Base-by-base conservation (phyloP, 2,113 vertebrate genomes). In the Alexandromys fortis region DNA sequence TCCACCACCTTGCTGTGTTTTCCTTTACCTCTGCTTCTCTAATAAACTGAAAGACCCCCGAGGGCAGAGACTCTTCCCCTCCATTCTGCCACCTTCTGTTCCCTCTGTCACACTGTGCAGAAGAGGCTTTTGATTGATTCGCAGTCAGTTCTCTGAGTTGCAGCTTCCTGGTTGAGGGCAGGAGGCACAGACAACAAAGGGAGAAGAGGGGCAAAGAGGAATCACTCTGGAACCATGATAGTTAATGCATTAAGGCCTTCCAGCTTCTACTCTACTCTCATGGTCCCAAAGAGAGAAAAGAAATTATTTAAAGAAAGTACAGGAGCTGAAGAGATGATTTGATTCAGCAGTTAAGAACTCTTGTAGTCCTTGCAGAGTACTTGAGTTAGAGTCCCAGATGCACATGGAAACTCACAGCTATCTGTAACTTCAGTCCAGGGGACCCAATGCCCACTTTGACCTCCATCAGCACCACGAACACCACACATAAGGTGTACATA, bases 21-120 rank as follows among this genome's bases (percentile, higher is more conserved):
- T 81, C 76, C 85, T 91, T 75, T 75, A 47, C 70, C n/a, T 91
- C 89, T 86, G 65, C n/a, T 91, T 75, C 65, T 82, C 72, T 89
- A 76, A 85, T 86, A 79, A 94, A 94, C 61, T 42, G 0, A 28
- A 90, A 96, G 92, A 96, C 26, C 61, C 90, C 30, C 5, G 33
- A 95, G n/a, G 52, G 19, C 24, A 88, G 38, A 81, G n/a, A 8
- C 8, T 38, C 26, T 63, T 92, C 67, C 45, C 19, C 30, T 63
- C 49, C 33, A 21, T 89, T 52, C 83, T 65, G 2, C 35, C 47
- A 38, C 7, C 28, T 78, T 28, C 63, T 75, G 33, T 33, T 49
- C 28, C 10, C 6, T 76, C 68, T 73, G 35, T 78, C 52, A 93
- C 61, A 3, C 28, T 35, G 0, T 68, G 33, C 52, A 30, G 68